Base-by-base conservation (phyloP, 2,888 invertebrate species). In the Lasiommata megera region DNA sequence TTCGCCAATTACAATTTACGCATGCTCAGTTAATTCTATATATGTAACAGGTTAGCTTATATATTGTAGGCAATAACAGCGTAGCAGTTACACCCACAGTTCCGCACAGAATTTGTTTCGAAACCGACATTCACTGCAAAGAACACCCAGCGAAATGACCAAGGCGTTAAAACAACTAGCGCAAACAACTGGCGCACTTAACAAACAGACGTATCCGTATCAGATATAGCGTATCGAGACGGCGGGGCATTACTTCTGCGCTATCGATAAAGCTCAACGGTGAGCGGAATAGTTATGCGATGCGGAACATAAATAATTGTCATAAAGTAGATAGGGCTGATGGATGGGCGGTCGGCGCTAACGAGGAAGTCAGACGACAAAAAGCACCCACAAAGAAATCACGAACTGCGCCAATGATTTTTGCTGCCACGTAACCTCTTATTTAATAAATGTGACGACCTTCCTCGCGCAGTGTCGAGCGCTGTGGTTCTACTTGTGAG, bases 241-340 rank as follows among this genome's bases (percentile, higher is more conserved):
- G 78, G 80, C 83, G 80, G 79, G 82, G 85, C 89, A 90, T 88
- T 88, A 90, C 84, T 89, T 84, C 75, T 83, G 82, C 83, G 74
- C 82, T 87, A 89, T 90, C 89, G 89, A 90, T 88, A 88, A 89
- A 85, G 88, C 90, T 87, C 86, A 90, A 84, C 88, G 77, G 88
- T 83, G 81, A 88, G 88, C 82, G 87, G 85, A 88, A 89, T 88
- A 88, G 87, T 85, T 87, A 84, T 82, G 82, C 83, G 73, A 77
- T 76, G 78, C 81, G 76, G 77, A 84, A 84, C 88, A 89, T 90
- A 90, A 90, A 90, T 90, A 86, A 88, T 88, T 90, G 88, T 90
- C 89, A 89, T 88, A 87, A 82, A 82, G 77, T 72, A 88, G 90
- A 90, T 88, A 89, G 80, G 70, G 72, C 62, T 88, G 89, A 88